Evolutionary conservation across 2,888 invertebrate genomes (phyloP), one percentile per base, ranked within the genome.

Genomic region (Trichacis sp.): DNA sequence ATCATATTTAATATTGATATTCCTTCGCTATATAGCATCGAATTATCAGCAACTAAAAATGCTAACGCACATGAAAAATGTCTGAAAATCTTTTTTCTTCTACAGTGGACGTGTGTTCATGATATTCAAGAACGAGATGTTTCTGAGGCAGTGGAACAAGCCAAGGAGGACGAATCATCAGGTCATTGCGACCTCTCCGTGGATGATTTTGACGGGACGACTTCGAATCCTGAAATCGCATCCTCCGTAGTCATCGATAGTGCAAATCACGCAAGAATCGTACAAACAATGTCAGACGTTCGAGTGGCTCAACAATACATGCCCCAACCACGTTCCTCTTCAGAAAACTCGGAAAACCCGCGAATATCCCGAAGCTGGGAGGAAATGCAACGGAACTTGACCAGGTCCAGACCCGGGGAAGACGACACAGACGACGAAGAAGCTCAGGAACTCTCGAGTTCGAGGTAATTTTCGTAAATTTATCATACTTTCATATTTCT

Each of bases 81-180:
- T n/a, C n/a, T n/a, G n/a, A n/a, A n/a, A n/a, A n/a, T n/a, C n/a
- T n/a, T n/a, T n/a, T n/a, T n/a, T n/a, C n/a, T n/a, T n/a, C n/a
- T n/a, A n/a, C 84, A 94, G 92, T 97, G 95, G 95, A 95, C 95
- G 5, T 94, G 95, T 80, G 91, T 97, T 53, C 97, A 97, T 85
- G 96, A 97, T 81, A 95, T 97, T 69, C 95, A 96, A 85, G 90
- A 92, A 42, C 84, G 83, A 55, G 87, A 87, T 3, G 76, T 80
- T 8, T 79, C 84, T 11, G 86, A 87, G 14, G 85, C 85, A 20
- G 79, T 82, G 36, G 84, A 86, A 0, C 76, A 76, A 1, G 38
- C 71, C 6, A 78, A 77, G 52, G 75, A 76, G 15, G 68, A 77
- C 74, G 11, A 43, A 2, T 46, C 51, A 12, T 20, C 47, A 9